Conservation (phyloP, 2,797 vertebrate genomes). For the Mormyrus hasselquistii region DNA sequence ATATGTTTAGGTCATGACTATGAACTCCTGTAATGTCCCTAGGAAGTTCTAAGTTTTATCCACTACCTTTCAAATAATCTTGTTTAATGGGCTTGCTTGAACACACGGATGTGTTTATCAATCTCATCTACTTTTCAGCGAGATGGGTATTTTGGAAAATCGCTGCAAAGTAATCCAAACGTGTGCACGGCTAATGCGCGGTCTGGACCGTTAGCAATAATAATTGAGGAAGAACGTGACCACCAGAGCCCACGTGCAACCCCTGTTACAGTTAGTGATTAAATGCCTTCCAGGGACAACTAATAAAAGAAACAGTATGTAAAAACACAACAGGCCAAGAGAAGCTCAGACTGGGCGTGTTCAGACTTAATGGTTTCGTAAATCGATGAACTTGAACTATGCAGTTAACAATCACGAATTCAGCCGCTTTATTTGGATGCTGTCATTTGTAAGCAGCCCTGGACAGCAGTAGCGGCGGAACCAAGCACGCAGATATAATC, state of each 20-base stretch:
- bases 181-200: not conserved
- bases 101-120: not conserved
- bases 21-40: not conserved
- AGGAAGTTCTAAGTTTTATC: not conserved
- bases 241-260: not conserved
- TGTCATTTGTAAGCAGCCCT: not conserved
- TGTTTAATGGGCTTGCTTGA: not conserved
- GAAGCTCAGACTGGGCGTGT: not conserved
- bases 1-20: not conserved
- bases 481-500: not conserved
- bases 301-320: not conserved
- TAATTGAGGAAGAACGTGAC: not conserved
- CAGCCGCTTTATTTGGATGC: not conserved
- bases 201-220: not conserved
- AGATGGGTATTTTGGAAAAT: not conserved
- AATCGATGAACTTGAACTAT: not conserved
- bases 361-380: not conserved
- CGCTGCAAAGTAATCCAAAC: not conserved
- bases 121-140: not conserved
- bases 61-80: not conserved
- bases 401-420: not conserved
- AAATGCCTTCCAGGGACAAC: not conserved
- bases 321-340: not conserved
- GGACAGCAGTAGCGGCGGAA: not conserved
- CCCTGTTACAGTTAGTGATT: not conserved